phyloP scores from a whole-genome alignment of 2,797 vertebrate species.

The Esox masquinongy region DNA sequence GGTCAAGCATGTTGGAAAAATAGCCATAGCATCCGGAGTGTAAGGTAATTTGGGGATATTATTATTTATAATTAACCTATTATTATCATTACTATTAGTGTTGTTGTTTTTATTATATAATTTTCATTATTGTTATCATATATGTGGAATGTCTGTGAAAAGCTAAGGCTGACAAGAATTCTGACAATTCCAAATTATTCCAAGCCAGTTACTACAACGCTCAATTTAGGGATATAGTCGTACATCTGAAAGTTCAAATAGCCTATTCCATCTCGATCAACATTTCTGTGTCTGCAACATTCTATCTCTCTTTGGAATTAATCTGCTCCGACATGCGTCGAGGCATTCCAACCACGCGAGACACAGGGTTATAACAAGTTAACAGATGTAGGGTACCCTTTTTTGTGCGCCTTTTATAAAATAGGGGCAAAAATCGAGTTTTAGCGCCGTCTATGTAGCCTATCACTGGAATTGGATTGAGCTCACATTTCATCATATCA shows the following conservation, averaged over 20 bases:
- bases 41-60: conserved; percentile 84
- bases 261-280: conserved; percentile 30
- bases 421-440: conserved; percentile 67
- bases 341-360: background rate
- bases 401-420: conserved; percentile 59
- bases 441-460: conserved; percentile 80
- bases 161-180: background rate
- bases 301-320: conserved; percentile 2
- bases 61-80: background rate
- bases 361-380: conserved; percentile 76
- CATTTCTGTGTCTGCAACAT: conserved; percentile 10
- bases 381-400: conserved; percentile 58
- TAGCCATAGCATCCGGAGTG: conserved; percentile 97
- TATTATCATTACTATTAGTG: conserved; percentile 20
- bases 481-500: conserved; percentile 16
- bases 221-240: conserved; percentile 35
- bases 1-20: conserved; percentile 93
- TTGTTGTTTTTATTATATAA: conserved; percentile 17
- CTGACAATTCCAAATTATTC: background rate
- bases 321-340: conserved; percentile 12
- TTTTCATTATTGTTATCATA: conserved; percentile 14
- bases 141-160: background rate
- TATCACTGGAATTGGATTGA: conserved; percentile 63
- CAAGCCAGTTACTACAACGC: conserved; percentile 11
- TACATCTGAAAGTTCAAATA: conserved; percentile 67